These are phyloP conservation scores for Mesocricetus auratus DNA, from an alignment of 2,113 vertebrate genomes.

Conservation along the genomic window DNA sequence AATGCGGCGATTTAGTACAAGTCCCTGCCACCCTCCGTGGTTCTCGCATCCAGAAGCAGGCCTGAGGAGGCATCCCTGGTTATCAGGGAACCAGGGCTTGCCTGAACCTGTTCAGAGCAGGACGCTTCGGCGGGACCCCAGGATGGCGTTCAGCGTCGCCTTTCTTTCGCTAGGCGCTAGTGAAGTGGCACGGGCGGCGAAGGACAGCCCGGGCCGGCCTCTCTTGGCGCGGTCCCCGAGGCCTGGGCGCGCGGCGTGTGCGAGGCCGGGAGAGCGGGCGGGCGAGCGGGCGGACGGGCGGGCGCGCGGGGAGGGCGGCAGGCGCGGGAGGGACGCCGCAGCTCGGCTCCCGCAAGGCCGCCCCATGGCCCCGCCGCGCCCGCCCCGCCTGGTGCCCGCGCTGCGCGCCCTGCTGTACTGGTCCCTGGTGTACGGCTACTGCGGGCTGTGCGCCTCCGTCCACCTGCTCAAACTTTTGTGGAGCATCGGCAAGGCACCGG, in stretches of 20 bases:
- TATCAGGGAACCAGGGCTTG: not conserved
- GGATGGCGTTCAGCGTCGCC: not conserved
- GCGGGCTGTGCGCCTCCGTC: conserved; percentile 91
- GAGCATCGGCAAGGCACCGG: conserved; percentile 91
- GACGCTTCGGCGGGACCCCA: not conserved
- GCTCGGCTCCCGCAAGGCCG: not conserved
- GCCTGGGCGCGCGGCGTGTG: not conserved
- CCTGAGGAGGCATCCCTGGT: not conserved
- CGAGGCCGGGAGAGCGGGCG: not conserved
- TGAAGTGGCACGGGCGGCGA: not conserved
- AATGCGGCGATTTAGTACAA: not conserved
- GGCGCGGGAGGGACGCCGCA: conserved; percentile 44
- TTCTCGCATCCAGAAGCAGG: not conserved
- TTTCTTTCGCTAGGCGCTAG: not conserved
- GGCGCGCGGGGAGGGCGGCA: not conserved
- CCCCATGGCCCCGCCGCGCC: conserved; percentile 91
- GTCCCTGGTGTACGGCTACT: conserved; percentile 93
- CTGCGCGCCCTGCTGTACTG: conserved; percentile 92
- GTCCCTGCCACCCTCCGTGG: not conserved
- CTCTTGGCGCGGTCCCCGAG: conserved; percentile 17
- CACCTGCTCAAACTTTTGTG: conserved; percentile 96
- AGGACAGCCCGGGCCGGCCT: not conserved
- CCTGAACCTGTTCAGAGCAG: not conserved
- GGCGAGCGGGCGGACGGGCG: not conserved
- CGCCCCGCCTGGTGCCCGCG: conserved; percentile 87